phyloP scores from a whole-genome alignment of 64 coral and sea anemone genomes.

The Acropora yongei region DNA sequence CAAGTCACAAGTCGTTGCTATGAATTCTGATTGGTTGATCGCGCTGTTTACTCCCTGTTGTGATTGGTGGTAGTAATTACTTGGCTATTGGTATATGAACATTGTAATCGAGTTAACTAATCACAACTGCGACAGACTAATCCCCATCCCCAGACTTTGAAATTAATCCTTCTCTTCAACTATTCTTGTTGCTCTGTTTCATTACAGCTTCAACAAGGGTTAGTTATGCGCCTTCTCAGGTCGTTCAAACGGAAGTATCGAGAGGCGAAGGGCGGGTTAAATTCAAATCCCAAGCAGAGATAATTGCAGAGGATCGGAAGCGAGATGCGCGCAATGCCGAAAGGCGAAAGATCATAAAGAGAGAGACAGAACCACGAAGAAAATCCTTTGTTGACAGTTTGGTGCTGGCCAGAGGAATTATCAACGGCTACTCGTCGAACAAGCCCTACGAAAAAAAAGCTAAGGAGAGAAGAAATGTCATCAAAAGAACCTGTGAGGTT shows the following conservation, averaged over 20 bases:
- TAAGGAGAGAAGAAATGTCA: neutral
- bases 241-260: neutral
- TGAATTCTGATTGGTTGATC: too few species aligned
- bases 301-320: neutral
- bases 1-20: too few species aligned
- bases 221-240: neutral
- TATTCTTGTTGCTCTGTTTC: neutral
- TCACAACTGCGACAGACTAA: too few species aligned
- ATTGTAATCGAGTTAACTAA: too few species aligned
- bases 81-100: too few species aligned
- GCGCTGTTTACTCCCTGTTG: too few species aligned
- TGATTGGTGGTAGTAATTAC: too few species aligned
- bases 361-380: neutral
- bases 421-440: neutral
- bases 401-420: neutral
- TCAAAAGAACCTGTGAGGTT: neutral
- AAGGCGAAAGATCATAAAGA: conserved; percentile 8
- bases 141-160: too few species aligned
- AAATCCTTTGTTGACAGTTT: conserved; percentile 15
- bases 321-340: conserved; percentile 17
- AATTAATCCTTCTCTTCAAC: neutral
- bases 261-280: neutral
- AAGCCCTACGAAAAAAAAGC: conserved; percentile 17
- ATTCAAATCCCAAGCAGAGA: neutral
- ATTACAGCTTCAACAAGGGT: neutral